Evolutionary conservation across 2,797 vertebrate genomes (phyloP).

Genomic region (Anguilla pacifica): DNA sequence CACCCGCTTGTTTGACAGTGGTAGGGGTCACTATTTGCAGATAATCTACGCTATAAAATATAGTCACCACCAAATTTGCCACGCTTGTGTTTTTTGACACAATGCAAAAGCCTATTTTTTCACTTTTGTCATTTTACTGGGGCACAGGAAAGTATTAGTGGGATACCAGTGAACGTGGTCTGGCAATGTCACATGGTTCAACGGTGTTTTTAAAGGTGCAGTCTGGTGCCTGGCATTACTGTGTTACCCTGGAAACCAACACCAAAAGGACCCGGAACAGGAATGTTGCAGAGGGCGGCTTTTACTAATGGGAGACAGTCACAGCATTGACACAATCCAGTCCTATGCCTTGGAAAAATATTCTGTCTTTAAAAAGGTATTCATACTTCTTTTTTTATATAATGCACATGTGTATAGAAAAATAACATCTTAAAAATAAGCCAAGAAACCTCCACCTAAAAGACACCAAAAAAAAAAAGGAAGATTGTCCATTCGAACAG

Average conservation of each 20-base stretch:
- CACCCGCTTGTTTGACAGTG: not conserved
- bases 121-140: not conserved
- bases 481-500: conserved; percentile 25
- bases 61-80: not conserved
- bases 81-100: too few species aligned
- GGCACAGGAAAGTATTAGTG: not conserved
- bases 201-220: not conserved
- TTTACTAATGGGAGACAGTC: not conserved
- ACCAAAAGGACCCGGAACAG: not conserved
- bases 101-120: not conserved
- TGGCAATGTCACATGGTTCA: not conserved
- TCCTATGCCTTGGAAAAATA: conserved; percentile 6
- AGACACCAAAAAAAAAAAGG: not conserved
- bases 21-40: not conserved
- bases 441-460: conserved; percentile 4
- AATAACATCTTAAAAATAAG: conserved; percentile 32
- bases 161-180: not conserved
- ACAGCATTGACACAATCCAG: conserved; percentile 15
- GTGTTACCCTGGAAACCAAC: not conserved
- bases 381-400: conserved; percentile 16
- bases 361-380: conserved; percentile 12
- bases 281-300: not conserved
- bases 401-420: conserved; percentile 29
- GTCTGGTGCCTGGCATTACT: not conserved
- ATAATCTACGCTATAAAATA: not conserved